phyloP scores from a whole-genome alignment of 2,113 vertebrate genomes.

The Myiopsitta monachus region DNA sequence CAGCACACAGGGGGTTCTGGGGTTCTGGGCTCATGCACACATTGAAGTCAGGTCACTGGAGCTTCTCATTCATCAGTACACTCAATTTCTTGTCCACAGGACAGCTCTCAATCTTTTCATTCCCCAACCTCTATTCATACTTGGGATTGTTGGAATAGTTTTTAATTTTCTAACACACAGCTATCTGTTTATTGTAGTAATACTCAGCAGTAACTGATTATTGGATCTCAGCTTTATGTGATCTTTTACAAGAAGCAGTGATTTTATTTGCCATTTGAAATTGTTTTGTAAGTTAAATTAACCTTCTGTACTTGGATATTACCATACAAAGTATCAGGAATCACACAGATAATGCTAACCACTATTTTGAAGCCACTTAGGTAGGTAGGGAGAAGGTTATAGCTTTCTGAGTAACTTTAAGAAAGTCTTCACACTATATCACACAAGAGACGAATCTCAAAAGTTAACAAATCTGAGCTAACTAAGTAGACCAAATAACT shows the following conservation, averaged over 20 bases:
- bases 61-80: background rate
- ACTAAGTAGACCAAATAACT: background rate
- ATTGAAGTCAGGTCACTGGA: accelerated
- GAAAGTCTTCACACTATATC: background rate
- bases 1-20: background rate
- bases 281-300: background rate
- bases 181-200: background rate
- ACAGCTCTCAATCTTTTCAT: background rate
- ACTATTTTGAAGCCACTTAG: background rate
- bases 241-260: background rate
- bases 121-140: background rate
- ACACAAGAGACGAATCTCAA: background rate
- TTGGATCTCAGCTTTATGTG: background rate
- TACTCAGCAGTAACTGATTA: background rate
- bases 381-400: background rate
- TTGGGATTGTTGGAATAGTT: background rate
- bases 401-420: background rate
- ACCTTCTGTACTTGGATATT: background rate
- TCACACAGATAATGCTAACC: background rate
- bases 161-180: background rate
- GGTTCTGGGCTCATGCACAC: background rate
- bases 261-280: background rate
- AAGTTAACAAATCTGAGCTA: background rate
- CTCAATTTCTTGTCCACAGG: background rate
- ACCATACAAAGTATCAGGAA: background rate